These are phyloP conservation scores for Aphis gossypii DNA, from an alignment of 1,140 invertebrate genomes.

Conservation along the genomic window DNA sequence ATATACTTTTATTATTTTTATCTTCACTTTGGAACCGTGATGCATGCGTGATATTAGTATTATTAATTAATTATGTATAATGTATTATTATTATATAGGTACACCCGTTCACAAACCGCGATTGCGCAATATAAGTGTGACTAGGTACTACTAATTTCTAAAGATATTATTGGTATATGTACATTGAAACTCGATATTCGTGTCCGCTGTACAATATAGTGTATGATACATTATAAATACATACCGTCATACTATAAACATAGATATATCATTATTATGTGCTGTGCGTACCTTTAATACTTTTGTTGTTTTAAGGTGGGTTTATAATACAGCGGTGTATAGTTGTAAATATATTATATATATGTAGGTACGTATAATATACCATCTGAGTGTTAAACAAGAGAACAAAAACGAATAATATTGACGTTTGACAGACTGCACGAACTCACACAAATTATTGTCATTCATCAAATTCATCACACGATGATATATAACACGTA, in stretches of 20 bases:
- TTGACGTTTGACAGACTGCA: slow-evolving; percentile 1
- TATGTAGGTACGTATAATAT: background rate
- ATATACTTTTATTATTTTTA: background rate
- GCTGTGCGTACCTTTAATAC: no score
- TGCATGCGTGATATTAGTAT: background rate
- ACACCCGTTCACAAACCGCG: background rate
- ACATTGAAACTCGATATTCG: background rate
- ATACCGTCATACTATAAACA: no score
- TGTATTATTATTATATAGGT: background rate
- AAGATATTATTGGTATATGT: background rate
- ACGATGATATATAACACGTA: no score
- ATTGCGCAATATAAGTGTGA: background rate
- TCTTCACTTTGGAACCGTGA: background rate
- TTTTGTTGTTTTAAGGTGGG: background rate
- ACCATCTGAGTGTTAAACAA: background rate
- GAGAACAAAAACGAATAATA: background rate
- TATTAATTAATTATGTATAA: background rate
- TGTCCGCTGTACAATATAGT: background rate
- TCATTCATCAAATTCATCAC: background rate
- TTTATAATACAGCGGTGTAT: background rate
- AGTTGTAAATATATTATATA: no score
- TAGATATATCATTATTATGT: background rate
- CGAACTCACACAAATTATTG: background rate
- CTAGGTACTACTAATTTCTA: background rate
- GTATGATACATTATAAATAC: background rate